Conservation (phyloP, 1,140 invertebrate genomes). For the Drosophila carrolli region DNA sequence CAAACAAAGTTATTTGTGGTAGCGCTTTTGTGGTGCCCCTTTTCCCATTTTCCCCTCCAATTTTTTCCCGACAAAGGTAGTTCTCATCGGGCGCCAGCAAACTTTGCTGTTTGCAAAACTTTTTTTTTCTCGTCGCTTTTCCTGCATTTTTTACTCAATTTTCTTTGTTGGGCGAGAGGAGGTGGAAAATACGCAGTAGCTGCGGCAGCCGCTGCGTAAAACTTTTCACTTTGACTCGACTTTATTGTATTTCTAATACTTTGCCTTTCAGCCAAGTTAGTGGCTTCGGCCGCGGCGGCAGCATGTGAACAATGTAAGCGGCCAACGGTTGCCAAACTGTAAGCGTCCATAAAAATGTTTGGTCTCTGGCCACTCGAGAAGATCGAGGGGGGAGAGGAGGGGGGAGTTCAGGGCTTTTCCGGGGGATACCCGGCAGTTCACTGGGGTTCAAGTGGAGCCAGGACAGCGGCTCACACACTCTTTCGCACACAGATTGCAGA, state of each 20-base stretch:
- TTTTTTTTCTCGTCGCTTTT: slow-evolving; percentile 48
- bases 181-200: slow-evolving; percentile 44
- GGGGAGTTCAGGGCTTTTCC: neutral
- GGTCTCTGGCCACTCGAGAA: slow-evolving; percentile 55
- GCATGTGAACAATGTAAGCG: slow-evolving; percentile 82
- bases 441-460: slow-evolving; percentile 42
- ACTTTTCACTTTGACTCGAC: slow-evolving; percentile 84
- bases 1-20: slow-evolving; percentile 82
- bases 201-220: slow-evolving; percentile 73
- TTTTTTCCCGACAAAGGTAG: slow-evolving; percentile 54
- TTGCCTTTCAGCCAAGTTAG: slow-evolving; percentile 79
- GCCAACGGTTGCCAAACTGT: slow-evolving; percentile 72
- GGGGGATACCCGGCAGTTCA: slow-evolving; percentile 22
- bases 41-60: slow-evolving; percentile 2
- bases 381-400: neutral
- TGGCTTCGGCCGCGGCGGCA: slow-evolving; percentile 55
- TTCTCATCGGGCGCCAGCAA: slow-evolving; percentile 65
- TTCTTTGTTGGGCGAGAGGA: slow-evolving; percentile 55
- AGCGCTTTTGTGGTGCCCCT: slow-evolving; percentile 68
- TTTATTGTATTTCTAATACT: slow-evolving; percentile 84
- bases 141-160: slow-evolving; percentile 62
- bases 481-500: slow-evolving; percentile 68
- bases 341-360: slow-evolving; percentile 80
- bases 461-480: slow-evolving; percentile 4
- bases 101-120: slow-evolving; percentile 76